Conservation (phyloP, 2,888 invertebrate genomes). For the Ischnura elegans region DNA sequence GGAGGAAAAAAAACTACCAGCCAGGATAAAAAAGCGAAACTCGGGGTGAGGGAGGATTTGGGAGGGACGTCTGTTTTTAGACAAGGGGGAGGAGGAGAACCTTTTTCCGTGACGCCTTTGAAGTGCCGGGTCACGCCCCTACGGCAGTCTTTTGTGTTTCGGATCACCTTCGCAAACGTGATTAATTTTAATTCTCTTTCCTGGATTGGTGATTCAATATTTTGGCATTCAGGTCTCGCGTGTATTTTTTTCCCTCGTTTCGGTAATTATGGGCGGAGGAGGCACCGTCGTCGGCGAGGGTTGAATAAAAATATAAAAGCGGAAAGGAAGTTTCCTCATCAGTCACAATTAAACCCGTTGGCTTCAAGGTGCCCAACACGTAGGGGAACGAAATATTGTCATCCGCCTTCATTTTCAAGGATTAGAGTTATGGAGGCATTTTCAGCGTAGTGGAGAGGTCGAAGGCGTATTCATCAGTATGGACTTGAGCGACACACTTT, state of each 20-base stretch:
- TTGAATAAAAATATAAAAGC: background rate
- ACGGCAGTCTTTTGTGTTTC: conserved; percentile 58
- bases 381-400: conserved; percentile 40
- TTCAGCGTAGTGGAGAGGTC: background rate
- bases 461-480: background rate
- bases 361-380: conserved; percentile 40
- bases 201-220: conserved; percentile 66
- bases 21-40: too few relatives aligned
- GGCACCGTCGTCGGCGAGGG: background rate
- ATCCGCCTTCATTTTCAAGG: background rate
- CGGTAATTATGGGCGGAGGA: conserved; percentile 54
- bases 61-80: too few relatives aligned
- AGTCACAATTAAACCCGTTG: conserved; percentile 33
- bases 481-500: too few relatives aligned
- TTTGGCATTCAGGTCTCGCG: conserved; percentile 56
- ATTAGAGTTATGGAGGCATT: background rate
- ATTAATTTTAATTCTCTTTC: conserved; percentile 66
- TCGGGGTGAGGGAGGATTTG: background rate
- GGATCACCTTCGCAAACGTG: conserved; percentile 64
- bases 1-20: conserved; percentile 27
- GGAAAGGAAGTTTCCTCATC: conserved; percentile 48
- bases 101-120: conserved; percentile 64
- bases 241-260: conserved; percentile 44
- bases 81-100: background rate
- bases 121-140: conserved; percentile 65